Conservation (phyloP, 2,888 invertebrate genomes). For the Cremastobaeus sp. region DNA sequence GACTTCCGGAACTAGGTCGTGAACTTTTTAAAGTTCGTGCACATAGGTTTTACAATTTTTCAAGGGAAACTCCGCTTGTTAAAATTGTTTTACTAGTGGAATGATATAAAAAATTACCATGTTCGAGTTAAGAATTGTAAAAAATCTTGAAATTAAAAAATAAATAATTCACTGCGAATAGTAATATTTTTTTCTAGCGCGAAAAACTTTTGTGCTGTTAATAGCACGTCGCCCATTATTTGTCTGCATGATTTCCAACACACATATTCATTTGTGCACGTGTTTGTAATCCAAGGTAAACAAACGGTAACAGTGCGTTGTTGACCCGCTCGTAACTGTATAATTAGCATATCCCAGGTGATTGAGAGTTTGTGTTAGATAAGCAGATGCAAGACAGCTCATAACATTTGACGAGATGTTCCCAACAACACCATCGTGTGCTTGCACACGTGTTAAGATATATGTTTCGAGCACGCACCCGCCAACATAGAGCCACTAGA, state of each 20-base stretch:
- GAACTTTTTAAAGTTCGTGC: too few relatives aligned
- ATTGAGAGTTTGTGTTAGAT: slow-evolving; percentile 53
- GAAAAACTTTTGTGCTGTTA: too few relatives aligned
- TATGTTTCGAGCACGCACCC: slow-evolving; percentile 1
- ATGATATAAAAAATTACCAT: too few relatives aligned
- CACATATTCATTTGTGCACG: slow-evolving; percentile 6
- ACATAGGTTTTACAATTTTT: too few relatives aligned
- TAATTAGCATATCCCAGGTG: slow-evolving; percentile 59
- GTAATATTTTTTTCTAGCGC: too few relatives aligned
- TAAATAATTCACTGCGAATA: too few relatives aligned
- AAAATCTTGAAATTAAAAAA: too few relatives aligned
- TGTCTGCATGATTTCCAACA: slow-evolving; percentile 11
- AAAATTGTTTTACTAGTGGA: too few relatives aligned
- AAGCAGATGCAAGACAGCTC: slow-evolving; percentile 45
- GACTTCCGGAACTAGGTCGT: too few relatives aligned
- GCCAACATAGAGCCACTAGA: too few relatives aligned
- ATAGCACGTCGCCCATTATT: slow-evolving; percentile 25
- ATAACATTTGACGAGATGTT: slow-evolving; percentile 26
- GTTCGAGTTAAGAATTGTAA: too few relatives aligned
- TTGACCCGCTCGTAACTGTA: slow-evolving; percentile 46
- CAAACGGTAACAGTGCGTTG: slow-evolving; percentile 49
- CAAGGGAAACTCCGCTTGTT: too few relatives aligned
- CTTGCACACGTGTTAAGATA: not conserved
- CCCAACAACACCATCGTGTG: slow-evolving; percentile 21
- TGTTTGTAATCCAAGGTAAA: slow-evolving; percentile 48